Evolutionary conservation across 2,797 vertebrate genomes (phyloP).

Genomic region (Halcyon badia): DNA sequence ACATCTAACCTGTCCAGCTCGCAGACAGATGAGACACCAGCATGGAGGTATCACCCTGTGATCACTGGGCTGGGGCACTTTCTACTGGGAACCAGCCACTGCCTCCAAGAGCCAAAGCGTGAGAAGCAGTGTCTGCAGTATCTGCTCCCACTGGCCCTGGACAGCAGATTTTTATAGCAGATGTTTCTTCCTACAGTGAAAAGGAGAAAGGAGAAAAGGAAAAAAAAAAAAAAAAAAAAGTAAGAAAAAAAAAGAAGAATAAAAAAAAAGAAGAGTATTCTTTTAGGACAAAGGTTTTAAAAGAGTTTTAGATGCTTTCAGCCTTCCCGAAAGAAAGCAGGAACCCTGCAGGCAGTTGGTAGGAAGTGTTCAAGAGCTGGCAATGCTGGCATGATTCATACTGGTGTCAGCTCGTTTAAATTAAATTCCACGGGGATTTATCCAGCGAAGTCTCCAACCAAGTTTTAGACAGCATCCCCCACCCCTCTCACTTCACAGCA

Average conservation of each 20-base stretch:
- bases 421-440: slow-evolving; percentile 58
- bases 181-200: slow-evolving; percentile 20
- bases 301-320: slow-evolving; percentile 21
- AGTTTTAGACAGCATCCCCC: slow-evolving; percentile 7
- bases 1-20: not conserved
- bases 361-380: not conserved
- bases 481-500: not conserved
- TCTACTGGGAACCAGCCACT: not conserved
- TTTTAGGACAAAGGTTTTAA: not conserved
- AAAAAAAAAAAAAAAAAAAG: not conserved
- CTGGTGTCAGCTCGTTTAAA: slow-evolving; percentile 38
- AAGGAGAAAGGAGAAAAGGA: not conserved
- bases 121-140: slow-evolving; percentile 8
- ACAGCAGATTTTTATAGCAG: slow-evolving; percentile 53
- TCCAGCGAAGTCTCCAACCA: not conserved
- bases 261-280: not conserved
- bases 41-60: accelerated
- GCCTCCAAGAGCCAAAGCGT: not conserved
- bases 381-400: slow-evolving; percentile 26
- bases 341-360: not conserved
- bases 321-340: not conserved
- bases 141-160: not conserved
- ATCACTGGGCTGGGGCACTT: not conserved
- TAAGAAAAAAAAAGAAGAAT: not conserved
- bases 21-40: slow-evolving; percentile 39